Base-by-base conservation (phyloP, 2,113 vertebrate genomes). In the Lates calcarifer region DNA sequence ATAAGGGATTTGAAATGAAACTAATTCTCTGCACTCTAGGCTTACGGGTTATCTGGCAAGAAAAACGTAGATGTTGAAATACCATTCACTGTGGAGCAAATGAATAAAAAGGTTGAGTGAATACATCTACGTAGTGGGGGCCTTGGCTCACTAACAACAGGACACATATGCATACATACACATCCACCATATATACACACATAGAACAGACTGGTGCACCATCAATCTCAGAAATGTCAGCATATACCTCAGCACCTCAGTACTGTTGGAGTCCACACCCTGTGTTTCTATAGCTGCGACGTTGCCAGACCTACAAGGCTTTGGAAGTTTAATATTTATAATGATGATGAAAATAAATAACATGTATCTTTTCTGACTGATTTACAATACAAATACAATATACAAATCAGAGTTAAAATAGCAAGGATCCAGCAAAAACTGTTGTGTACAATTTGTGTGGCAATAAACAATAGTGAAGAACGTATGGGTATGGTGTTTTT, bases 61-160 rank as follows among this genome's bases (percentile, higher is more conserved):
- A 76, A 55, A 60, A n/a, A n/a, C n/a, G n/a, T n/a, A n/a, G n/a
- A 79, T 29, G 24, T 56, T 73, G 24, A 68, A 76, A 69, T 31
- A 15, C 28, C 58, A 45, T 71, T 80, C 53, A 60, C 18, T 71
- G 56, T 1, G 39, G 47, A 7, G 20, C 28, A 45, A n/a, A 24
- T 55, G n/a, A 33, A 67, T n/a, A 64, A 26, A 49, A 39, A 37
- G 4, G 6, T 64, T 20, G 55, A 69, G 29, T 31, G 55, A 68
- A 53, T 28, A 62, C 24, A 76, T 65, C 55, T 26, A 62, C 51
- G 47, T n/a, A 53, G 24, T 6, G 22, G 51, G 22, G 24, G n/a
- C 79, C 31, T 76, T 67, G 67, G 53, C 67, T 76, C 33, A 57
- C 12, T 70, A 45, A n/a, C 74, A 69, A 64, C 20, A 51, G 35